These are phyloP conservation scores for Macaria notata DNA, from an alignment of 2,888 invertebrate species.

Conservation along the genomic window DNA sequence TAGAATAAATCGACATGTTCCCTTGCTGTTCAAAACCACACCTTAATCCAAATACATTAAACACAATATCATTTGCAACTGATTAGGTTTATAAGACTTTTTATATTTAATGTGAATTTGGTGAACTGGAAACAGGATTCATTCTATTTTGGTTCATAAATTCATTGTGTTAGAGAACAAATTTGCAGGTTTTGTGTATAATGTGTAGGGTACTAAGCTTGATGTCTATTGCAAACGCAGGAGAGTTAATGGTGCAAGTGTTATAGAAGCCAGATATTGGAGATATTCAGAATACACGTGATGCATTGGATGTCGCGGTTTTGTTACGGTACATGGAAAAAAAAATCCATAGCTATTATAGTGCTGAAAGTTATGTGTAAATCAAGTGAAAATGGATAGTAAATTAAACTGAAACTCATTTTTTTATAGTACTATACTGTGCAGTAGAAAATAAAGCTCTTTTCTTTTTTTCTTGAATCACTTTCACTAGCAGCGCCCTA, in stretches of 20 bases:
- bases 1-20: conserved; percentile 61
- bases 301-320: conserved; percentile 39
- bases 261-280: conserved; percentile 74
- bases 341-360: too few relatives aligned
- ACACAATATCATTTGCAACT: conserved; percentile 19
- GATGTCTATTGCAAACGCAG: conserved; percentile 60
- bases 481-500: too few relatives aligned
- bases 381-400: too few relatives aligned
- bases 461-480: too few relatives aligned
- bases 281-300: conserved; percentile 47
- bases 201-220: conserved; percentile 48
- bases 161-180: conserved; percentile 36
- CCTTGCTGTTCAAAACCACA: conserved; percentile 27
- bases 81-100: conserved; percentile 11
- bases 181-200: conserved; percentile 35
- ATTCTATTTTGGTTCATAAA: conserved; percentile 40
- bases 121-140: conserved; percentile 9
- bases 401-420: too few relatives aligned
- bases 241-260: conserved; percentile 74
- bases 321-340: conserved; percentile 25
- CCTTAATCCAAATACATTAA: conserved; percentile 16
- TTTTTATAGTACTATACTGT: too few relatives aligned
- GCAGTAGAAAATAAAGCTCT: too few relatives aligned
- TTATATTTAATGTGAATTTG: conserved; percentile 14
- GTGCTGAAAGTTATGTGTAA: too few relatives aligned